phyloP scores from a whole-genome alignment of 2,113 vertebrate species.

The Centropus bengalensis region DNA sequence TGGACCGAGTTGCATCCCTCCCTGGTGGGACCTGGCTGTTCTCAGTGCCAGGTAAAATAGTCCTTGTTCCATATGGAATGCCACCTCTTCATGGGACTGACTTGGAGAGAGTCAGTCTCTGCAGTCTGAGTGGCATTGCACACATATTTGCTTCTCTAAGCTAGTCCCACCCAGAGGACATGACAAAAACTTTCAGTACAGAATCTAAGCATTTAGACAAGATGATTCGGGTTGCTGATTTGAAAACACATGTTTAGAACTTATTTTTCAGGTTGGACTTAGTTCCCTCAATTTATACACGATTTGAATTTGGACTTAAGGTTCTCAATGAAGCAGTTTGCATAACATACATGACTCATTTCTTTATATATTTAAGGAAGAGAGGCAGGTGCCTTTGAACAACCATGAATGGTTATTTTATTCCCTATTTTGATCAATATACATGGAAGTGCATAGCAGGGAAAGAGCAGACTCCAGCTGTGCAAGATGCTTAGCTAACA shows the following conservation, averaged over 20 bases:
- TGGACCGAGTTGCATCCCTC: background rate
- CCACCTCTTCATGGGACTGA: background rate
- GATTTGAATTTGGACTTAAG: background rate
- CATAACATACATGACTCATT: background rate
- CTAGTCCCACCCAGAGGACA: background rate
- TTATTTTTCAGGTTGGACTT: background rate
- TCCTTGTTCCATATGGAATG: background rate
- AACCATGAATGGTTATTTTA: background rate
- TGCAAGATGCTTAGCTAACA: background rate
- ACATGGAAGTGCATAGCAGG: background rate
- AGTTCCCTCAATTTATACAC: background rate
- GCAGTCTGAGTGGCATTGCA: background rate
- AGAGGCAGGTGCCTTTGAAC: background rate
- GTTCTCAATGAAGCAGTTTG: background rate
- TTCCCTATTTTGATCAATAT: background rate
- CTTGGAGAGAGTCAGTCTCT: background rate
- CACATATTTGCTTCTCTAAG: background rate
- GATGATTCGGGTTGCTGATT: background rate
- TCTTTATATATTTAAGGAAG: background rate
- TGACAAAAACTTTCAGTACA: background rate
- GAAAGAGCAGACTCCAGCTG: background rate
- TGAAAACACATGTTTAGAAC: background rate
- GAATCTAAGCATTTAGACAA: background rate
- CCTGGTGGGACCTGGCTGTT: background rate
- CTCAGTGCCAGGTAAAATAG: background rate